Base-by-base conservation (phyloP, 35 echinoderm and acorn worm species). In the Ophioderma brevispina region DNA sequence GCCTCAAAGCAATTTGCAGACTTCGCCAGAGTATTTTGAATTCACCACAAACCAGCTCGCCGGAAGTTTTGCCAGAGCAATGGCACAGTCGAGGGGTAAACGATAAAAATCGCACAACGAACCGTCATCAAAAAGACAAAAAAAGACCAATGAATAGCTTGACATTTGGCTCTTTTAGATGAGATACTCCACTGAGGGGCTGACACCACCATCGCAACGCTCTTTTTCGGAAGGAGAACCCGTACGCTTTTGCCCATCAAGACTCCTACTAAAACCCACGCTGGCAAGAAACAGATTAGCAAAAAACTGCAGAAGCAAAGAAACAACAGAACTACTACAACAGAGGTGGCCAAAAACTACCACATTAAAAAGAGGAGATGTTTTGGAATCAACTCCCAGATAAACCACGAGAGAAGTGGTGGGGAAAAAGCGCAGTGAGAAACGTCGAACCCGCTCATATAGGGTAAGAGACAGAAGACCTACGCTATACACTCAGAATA, bases 111-210 rank as follows among this genome's bases (percentile, higher is more conserved):
- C 13, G 49, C 32, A n/a, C 15, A 75, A 86, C 35, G 36, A 70
- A 1, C 50, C 13, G 6, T 86, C 8, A 40, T 86, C 17, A 21
- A 37, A 25, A 86, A 75, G 35, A 70, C 50, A 63, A 19, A 33
- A n/a, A 18, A n/a, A n/a, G 1, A 63, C 38, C 33, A 46, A 32
- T 78, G 40, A 34, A 88, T 55, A 78, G 84, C 38, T 30, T 87
- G 11, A n/a, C n/a, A 25, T 81, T 42, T 38, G 25, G 49, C 85
- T 80, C 76, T 75, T 93, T n/a, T 76, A 90, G 28, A 56, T 77
- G 87, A 80, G 90, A 94, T 55, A 92, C 83, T 3, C 83, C 83
- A 92, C 83, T 46, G 82, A 36, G 35, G 83, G 90, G 35, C 28
- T 92, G 23, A 59, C 38, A n/a, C 80, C 82, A n/a, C 90, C 90